A percentile compares a stretch with the other conserved stretches of the same genome.
Conservation (phyloP, 2,113 vertebrate genomes). For the Hippocampus mohnikei region DNA sequence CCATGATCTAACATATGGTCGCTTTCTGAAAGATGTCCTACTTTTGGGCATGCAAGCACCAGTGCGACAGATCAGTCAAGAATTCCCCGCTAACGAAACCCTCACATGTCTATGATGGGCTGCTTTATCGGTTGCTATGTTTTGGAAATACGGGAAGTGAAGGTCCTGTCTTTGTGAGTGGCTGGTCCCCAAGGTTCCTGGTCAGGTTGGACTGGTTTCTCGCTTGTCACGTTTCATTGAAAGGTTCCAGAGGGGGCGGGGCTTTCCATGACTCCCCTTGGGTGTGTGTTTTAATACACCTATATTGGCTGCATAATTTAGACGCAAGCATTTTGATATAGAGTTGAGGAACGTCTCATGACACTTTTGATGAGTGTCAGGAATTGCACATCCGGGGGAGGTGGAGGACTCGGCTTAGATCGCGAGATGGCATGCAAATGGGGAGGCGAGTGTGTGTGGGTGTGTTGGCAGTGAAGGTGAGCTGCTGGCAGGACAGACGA, state of each 20-base stretch:
- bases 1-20: conserved; percentile 27
- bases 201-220: conserved; percentile 63
- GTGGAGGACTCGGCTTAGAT: neutral
- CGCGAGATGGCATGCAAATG: neutral
- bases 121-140: conserved; percentile 24
- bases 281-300: conserved; percentile 7
- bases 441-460: neutral
- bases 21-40: neutral
- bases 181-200: conserved; percentile 35
- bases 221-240: conserved; percentile 29
- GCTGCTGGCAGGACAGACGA: neutral
- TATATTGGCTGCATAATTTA: conserved; percentile 6
- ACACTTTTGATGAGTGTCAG: neutral
- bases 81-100: neutral
- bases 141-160: conserved; percentile 47
- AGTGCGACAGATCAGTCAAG: conserved; percentile 3
- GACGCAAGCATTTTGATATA: conserved; percentile 3
- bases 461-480: conserved; percentile 1
- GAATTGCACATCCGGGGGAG: neutral
- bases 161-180: conserved; percentile 6
- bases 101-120: neutral
- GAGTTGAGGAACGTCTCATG: neutral
- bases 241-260: conserved; percentile 30
- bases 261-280: conserved; percentile 14
- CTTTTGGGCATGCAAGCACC: neutral